A percentile compares a stretch with the other conserved stretches of the same genome.
Conservation (phyloP, 2,113 vertebrate genomes). For the Misgurnus anguillicaudatus region DNA sequence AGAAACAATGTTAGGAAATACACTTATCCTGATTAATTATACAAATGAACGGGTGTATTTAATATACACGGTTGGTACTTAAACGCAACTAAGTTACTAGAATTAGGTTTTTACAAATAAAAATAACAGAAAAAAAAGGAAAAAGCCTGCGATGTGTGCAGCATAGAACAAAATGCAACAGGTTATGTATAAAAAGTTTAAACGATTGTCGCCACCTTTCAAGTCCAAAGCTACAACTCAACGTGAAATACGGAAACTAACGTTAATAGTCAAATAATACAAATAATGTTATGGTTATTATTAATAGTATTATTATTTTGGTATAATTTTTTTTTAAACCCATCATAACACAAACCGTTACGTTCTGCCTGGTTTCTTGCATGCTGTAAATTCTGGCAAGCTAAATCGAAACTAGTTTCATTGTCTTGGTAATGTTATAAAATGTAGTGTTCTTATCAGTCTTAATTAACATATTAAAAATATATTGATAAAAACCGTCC, state of each 20-base stretch:
- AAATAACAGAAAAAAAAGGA: too few relatives aligned
- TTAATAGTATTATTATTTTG: too few relatives aligned
- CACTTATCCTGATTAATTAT: too few relatives aligned
- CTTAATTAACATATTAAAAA: constrained; percentile 51
- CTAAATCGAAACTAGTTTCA: constrained; percentile 2
- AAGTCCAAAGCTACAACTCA: too few relatives aligned
- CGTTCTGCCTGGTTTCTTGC: constrained; percentile 55
- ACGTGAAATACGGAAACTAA: too few relatives aligned
- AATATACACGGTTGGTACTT: too few relatives aligned
- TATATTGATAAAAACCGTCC: constrained; percentile 40
- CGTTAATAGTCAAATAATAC: too few relatives aligned
- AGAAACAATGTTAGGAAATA: background rate
- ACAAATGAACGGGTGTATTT: background rate
- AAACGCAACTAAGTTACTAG: background rate
- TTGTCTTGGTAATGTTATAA: constrained; percentile 17
- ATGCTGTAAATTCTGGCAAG: background rate
- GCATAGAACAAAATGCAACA: too few relatives aligned
- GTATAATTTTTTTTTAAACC: background rate
- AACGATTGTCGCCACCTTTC: background rate
- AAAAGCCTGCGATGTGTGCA: too few relatives aligned
- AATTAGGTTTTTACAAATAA: background rate
- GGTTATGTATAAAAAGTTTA: background rate
- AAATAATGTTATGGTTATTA: too few relatives aligned
- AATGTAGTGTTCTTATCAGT: constrained; percentile 43
- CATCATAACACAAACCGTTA: constrained; percentile 58